Conservation (phyloP, 1,140 invertebrate genomes). For the Megathymus violae region DNA sequence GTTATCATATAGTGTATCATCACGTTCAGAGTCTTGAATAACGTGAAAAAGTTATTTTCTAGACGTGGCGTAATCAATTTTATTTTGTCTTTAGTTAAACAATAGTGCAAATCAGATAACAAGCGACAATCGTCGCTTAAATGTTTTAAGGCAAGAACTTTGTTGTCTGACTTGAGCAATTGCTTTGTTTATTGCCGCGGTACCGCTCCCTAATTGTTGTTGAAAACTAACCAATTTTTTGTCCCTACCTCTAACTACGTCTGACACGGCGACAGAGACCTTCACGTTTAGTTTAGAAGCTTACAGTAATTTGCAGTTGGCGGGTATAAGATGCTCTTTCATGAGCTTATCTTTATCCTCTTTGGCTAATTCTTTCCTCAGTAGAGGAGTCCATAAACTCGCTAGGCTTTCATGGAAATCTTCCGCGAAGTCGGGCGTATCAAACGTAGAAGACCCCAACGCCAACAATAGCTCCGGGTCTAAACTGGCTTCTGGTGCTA, state of each 20-base stretch:
- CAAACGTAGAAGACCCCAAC: slow-evolving; percentile 28
- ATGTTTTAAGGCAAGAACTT: slow-evolving; percentile 26
- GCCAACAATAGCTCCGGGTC: slow-evolving; percentile 35
- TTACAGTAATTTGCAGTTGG: slow-evolving; percentile 37
- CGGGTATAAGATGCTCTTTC: slow-evolving; percentile 37
- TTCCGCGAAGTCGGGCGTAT: slow-evolving; percentile 28
- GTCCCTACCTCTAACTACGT: slow-evolving; percentile 34
- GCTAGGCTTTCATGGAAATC: slow-evolving; percentile 34
- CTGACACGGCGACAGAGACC: slow-evolving; percentile 37
- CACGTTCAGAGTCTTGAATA: slow-evolving; percentile 30
- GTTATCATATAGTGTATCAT: slow-evolving; percentile 39
- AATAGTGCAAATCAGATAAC: slow-evolving; percentile 37
- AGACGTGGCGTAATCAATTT: slow-evolving; percentile 39
- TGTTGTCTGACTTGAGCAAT: slow-evolving; percentile 8
- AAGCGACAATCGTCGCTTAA: slow-evolving; percentile 39
- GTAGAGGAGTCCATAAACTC: slow-evolving; percentile 20
- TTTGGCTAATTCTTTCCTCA: slow-evolving; percentile 28
- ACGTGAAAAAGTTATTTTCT: slow-evolving; percentile 39
- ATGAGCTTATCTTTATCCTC: slow-evolving; percentile 28
- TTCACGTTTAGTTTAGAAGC: slow-evolving; percentile 41
- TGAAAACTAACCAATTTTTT: slow-evolving; percentile 35
- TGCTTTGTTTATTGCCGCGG: neutral
- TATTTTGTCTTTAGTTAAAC: slow-evolving; percentile 28
- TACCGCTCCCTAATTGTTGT: slow-evolving; percentile 40
- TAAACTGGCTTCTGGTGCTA: neutral